Base-by-base conservation (phyloP, 2,797 vertebrate genomes). In the Rhinophrynus dorsalis region DNA sequence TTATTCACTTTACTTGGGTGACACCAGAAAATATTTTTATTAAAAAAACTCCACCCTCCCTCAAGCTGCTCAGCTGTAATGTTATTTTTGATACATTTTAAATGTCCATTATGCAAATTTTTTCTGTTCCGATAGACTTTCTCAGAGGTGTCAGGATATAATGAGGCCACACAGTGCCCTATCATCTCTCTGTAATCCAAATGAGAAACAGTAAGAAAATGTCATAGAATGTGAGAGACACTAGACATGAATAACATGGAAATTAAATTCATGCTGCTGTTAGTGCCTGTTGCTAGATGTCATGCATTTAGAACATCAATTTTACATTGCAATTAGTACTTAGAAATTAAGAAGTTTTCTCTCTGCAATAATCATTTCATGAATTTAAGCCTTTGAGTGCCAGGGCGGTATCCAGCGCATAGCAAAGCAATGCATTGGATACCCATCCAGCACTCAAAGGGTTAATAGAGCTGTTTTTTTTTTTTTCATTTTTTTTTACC, bases 111-210 rank as follows among this genome's bases (percentile, higher is more conserved):
- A 81, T 80, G 75, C 64, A 68, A 27, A 68, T 61, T 78, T 68
- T 65, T 71, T 78, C 15, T 74, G 48, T 60, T 24, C 42, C 40
- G 38, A 65, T 72, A 77, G 74, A 68, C 7, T 8, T 37, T 57
- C 78, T 78, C 74, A 80, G 21, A 81, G 77, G 75, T 84, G 58
- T 67, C 61, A 80, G 75, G 67, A 78, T 85, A 79, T 79, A 86
- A 79, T 68, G 80, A 88, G 77, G 69, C 56, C 35, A 64, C 37
- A 62, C 63, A 69, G 54, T 67, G 71, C 78, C 59, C 72, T 76
- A 78, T 79, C 83, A 86, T 68, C 68, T 81, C 85, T 83, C 71
- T 71, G 38, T 77, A 78, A 74, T 81, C 78, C 64, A 77, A 79
- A 77, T 1, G 23, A 83, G 60, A 56, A 66, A 45, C 70, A 65